These are phyloP conservation scores for Thamnophis sirtalis DNA, from an alignment of 2,113 vertebrate species.

Conservation along the genomic window DNA sequence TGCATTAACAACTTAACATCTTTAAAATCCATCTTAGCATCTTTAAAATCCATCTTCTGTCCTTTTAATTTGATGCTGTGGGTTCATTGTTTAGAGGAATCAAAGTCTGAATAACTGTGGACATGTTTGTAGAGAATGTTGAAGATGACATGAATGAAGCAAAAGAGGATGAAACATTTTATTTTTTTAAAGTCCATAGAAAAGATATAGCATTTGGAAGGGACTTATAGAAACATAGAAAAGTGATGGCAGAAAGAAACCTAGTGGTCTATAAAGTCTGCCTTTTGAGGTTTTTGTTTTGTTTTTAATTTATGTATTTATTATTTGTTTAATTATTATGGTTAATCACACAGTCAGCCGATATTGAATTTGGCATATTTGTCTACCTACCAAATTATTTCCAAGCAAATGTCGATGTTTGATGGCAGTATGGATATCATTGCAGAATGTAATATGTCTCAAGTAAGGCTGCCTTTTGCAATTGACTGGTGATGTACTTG, in stretches of 20 bases:
- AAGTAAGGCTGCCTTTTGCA: no score
- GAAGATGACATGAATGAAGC: background rate
- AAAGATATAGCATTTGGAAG: background rate
- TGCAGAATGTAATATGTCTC: no score
- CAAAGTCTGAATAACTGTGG: background rate
- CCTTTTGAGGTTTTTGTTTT: no score
- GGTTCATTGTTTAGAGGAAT: background rate
- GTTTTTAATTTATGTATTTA: no score
- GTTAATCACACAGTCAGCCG: no score
- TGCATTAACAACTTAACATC: background rate
- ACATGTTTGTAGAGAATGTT: background rate
- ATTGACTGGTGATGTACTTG: no score
- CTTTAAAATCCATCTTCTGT: background rate
- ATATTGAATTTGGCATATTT: no score
- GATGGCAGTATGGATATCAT: no score
- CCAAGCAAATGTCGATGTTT: no score
- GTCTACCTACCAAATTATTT: no score
- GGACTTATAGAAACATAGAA: background rate
- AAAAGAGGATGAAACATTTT: background rate
- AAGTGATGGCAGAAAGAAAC: background rate
- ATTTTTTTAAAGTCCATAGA: constrained; percentile 19
- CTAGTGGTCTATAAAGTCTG: no score
- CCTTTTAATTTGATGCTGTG: background rate
- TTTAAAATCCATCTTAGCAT: background rate
- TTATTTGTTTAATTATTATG: no score